Evolutionary conservation across 2,888 invertebrate species (phyloP), one percentile per base, ranked within the genome.

Genomic region (Brenthis daphne): DNA sequence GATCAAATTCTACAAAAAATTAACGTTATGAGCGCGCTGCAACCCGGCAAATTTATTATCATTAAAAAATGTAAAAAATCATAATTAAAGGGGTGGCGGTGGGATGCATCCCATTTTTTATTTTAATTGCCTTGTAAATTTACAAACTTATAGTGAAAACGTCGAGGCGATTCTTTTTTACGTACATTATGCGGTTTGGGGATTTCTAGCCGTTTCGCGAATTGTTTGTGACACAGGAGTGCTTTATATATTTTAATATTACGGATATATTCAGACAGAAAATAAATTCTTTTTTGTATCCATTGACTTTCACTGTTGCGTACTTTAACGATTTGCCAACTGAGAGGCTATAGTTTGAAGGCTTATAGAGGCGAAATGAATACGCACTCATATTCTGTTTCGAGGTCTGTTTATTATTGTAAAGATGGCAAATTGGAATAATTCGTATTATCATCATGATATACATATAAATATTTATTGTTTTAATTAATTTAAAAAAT

Each of bases 91-190:
- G 88, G 91, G 89, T 85, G 89, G 86, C 75, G 79, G 80, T 73
- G 85, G 80, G 87, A 84, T 85, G 89, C 85, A 84, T 85, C 86
- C 85, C 89, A 89, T 90, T 90, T 90, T 91, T 90, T 89, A 91
- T 87, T 88, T 89, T 90, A 91, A 90, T 91, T 90, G 90, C 87
- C 89, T 87, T 90, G 90, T 91, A 89, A 90, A 91, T 91, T 89
- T 87, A 85, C 82, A 86, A 89, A 91, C 87, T 88, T 91, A 86
- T 89, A 88, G 88, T 86, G 84, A 84, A 83, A 85, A 85, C 80
- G 83, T 80, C 80, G 82, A 77, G 80, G 79, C 78, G 74, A 81
- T 83, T 84, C 83, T 83, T 84, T 73, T 75, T 69, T 71, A 69
- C 60, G 78, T 74, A 79, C 80, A 80, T 84, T 81, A 82, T 80